phyloP scores from a whole-genome alignment of 2,797 vertebrate genomes.

The Uromys caudimaculatus region DNA sequence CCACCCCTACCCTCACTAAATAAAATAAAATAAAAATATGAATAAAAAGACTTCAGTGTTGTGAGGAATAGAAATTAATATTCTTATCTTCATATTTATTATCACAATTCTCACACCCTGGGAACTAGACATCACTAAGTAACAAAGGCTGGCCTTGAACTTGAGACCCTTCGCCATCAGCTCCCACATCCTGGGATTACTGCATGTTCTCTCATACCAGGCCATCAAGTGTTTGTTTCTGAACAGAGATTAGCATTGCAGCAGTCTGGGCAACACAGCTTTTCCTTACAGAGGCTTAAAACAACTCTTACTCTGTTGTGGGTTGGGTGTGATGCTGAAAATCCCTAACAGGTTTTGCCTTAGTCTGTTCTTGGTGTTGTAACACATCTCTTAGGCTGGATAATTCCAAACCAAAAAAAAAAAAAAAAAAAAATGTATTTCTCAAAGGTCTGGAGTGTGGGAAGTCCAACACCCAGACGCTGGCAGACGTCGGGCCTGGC shows the following conservation, averaged over 20 bases:
- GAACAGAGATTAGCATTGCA: neutral
- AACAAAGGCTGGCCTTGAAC: neutral
- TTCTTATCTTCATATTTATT: neutral
- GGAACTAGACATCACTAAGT: neutral
- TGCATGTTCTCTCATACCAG: neutral
- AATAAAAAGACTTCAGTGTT: neutral
- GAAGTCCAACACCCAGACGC: neutral
- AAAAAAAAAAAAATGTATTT: neutral
- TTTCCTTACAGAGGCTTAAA: conserved; percentile 14
- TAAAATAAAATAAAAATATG: neutral
- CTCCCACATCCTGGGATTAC: neutral
- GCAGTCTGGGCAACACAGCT: conserved; percentile 15
- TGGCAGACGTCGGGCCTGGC: neutral
- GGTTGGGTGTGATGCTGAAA: neutral
- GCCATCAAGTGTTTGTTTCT: neutral
- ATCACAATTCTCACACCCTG: neutral
- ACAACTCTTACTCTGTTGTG: neutral
- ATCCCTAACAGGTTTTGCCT: neutral
- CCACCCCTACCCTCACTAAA: neutral
- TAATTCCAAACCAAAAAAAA: neutral
- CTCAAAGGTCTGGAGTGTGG: neutral
- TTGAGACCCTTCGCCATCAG: neutral
- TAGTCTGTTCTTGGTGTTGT: neutral
- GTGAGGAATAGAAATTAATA: neutral
- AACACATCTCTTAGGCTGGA: neutral